These are phyloP conservation scores for Slavum lentiscoides DNA, from an alignment of 2,888 invertebrate genomes.

Conservation along the genomic window DNA sequence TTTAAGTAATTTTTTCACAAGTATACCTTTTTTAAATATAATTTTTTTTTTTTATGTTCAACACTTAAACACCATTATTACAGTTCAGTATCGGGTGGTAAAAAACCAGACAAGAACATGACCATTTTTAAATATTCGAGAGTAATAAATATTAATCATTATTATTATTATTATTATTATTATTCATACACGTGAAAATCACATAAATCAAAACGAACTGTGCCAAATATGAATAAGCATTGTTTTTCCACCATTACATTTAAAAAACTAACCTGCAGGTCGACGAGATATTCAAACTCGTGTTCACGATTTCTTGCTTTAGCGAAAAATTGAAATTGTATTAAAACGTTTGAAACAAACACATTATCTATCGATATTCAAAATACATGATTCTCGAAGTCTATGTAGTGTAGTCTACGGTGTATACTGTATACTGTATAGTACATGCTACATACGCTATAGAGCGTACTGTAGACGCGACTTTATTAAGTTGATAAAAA, in stretches of 20 bases:
- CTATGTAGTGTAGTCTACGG: not conserved
- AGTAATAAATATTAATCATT: not conserved
- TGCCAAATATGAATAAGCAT: not conserved
- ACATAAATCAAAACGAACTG: not conserved
- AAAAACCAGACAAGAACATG: not conserved
- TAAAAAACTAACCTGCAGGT: slow-evolving; percentile 1
- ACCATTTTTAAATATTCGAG: not conserved
- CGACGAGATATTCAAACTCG: not conserved
- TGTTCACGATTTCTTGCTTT: not conserved
- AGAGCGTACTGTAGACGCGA: not conserved
- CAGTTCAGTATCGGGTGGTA: not conserved
- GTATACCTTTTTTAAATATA: too few relatives aligned
- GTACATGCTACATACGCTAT: too few relatives aligned
- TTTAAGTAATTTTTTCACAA: not conserved
- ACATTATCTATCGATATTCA: slow-evolving; percentile 4
- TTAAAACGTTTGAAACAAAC: slow-evolving; percentile 5
- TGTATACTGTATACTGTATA: too few relatives aligned
- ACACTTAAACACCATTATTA: not conserved
- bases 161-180: too few relatives aligned
- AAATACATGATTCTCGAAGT: not conserved
- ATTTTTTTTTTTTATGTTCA: too few relatives aligned
- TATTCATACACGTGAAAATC: too few relatives aligned
- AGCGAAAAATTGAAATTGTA: too few relatives aligned
- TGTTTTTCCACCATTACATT: not conserved
- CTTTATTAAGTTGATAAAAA: not conserved